Conservation (phyloP, 2,888 invertebrate genomes). For the Yponomeuta malinellus region DNA sequence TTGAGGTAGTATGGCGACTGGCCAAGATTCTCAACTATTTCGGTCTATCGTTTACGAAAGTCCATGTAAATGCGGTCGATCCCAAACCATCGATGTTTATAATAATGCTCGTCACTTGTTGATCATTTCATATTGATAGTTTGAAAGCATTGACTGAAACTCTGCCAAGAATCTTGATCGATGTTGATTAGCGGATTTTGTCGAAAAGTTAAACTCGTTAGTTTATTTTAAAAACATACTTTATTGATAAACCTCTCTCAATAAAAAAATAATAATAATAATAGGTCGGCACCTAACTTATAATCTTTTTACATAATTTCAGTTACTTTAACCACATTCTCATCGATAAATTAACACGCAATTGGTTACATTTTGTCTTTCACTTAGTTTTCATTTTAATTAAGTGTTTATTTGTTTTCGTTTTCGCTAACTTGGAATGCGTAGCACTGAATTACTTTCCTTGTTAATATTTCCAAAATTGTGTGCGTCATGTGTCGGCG, state of each 20-base stretch:
- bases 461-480: not conserved
- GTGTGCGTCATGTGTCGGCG: not conserved
- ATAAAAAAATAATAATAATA: no score
- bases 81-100: not conserved
- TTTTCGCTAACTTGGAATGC: conserved; percentile 19
- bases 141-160: not conserved
- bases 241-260: not conserved
- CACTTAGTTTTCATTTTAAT: not conserved
- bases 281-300: no score
- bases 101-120: not conserved
- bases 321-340: not conserved
- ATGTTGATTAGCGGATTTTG: not conserved
- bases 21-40: conserved; percentile 35
- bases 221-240: not conserved
- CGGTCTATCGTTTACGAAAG: conserved; percentile 27
- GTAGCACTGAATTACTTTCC: conserved; percentile 17
- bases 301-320: no score
- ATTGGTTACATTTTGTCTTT: not conserved
- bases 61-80: not conserved
- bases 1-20: conserved; percentile 10
- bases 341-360: not conserved
- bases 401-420: not conserved
- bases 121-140: not conserved
- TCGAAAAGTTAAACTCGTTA: not conserved
- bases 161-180: not conserved